Conservation (phyloP, 2,888 invertebrate species). For the Mylabris sibirica region DNA sequence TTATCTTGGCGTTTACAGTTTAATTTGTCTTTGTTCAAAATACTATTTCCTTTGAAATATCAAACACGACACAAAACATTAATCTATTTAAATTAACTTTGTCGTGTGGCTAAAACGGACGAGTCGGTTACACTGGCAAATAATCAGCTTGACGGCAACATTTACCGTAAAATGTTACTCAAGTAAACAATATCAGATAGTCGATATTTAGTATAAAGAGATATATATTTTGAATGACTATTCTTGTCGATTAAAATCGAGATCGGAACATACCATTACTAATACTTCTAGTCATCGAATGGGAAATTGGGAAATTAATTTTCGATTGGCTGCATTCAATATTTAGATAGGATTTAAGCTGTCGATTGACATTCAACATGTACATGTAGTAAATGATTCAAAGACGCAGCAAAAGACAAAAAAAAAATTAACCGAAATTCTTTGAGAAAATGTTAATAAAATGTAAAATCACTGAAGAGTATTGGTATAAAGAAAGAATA, state of each 20-base stretch:
- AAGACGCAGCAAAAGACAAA: background rate
- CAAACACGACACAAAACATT: background rate
- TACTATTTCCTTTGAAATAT: background rate
- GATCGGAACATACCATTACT: background rate
- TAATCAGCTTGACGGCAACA: constrained; percentile 4
- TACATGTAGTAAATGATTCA: background rate
- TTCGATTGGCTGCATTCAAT: background rate
- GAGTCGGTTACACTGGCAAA: background rate
- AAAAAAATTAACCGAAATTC: too few species aligned
- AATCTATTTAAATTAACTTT: constrained; percentile 1
- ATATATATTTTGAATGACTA: too few species aligned
- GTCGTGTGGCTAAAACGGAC: background rate
- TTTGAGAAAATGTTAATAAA: background rate
- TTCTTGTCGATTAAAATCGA: constrained; percentile 9
- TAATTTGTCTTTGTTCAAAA: constrained; percentile 8
- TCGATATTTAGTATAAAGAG: too few species aligned
- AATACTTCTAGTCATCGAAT: too few species aligned
- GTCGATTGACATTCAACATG: background rate
- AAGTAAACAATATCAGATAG: too few species aligned
- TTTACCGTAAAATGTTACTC: constrained; percentile 15
- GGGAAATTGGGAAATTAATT: background rate
- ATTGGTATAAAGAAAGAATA: constrained; percentile 17
- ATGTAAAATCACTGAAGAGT: background rate
- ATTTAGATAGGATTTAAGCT: background rate
- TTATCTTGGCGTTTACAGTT: background rate